A percentile compares a stretch with the other conserved stretches of the same genome.
Evolutionary conservation across 2,888 invertebrate genomes (phyloP).

Genomic region (Aquatica leii): DNA sequence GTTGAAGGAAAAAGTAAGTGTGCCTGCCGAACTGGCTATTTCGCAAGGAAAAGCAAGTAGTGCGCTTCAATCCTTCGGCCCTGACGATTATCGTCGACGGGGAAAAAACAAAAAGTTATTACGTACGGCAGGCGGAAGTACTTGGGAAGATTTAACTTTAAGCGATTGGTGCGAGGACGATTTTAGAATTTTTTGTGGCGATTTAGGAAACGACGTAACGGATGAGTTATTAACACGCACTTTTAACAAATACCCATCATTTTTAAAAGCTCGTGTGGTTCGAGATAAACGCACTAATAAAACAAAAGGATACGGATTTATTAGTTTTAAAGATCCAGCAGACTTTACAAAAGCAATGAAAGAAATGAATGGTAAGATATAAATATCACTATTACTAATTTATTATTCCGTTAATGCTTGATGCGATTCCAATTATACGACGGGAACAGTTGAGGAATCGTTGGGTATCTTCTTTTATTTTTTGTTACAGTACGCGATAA

Average conservation of each 20-base stretch:
- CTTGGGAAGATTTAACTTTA: slow-evolving; percentile 95
- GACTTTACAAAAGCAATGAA: slow-evolving; percentile 99
- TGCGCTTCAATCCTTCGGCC: slow-evolving; percentile 66
- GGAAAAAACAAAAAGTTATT: slow-evolving; percentile 73
- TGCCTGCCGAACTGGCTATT: slow-evolving; percentile 62
- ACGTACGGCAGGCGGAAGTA: slow-evolving; percentile 90
- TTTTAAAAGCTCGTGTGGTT: slow-evolving; percentile 93
- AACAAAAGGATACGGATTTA: slow-evolving; percentile 98
- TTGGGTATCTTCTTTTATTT: slow-evolving; percentile 54
- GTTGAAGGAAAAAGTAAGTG: slow-evolving; percentile 71
- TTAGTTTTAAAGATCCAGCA: slow-evolving; percentile 96
- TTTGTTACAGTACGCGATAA: neutral
- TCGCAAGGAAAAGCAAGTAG: slow-evolving; percentile 63
- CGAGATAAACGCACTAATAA: slow-evolving; percentile 97
- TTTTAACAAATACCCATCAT: slow-evolving; percentile 93
- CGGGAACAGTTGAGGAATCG: slow-evolving; percentile 63
- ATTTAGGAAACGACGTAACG: slow-evolving; percentile 98
- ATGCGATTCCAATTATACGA: slow-evolving; percentile 64
- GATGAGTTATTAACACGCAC: slow-evolving; percentile 96
- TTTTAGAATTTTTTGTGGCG: slow-evolving; percentile 99
- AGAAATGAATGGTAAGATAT: slow-evolving; percentile 91
- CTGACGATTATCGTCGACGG: slow-evolving; percentile 62
- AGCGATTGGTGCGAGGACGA: slow-evolving; percentile 98
- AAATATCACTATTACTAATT: slow-evolving; percentile 52
- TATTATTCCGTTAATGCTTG: neutral